Base-by-base conservation (phyloP, 2,888 invertebrate genomes). In the Exocentrus adspersus region DNA sequence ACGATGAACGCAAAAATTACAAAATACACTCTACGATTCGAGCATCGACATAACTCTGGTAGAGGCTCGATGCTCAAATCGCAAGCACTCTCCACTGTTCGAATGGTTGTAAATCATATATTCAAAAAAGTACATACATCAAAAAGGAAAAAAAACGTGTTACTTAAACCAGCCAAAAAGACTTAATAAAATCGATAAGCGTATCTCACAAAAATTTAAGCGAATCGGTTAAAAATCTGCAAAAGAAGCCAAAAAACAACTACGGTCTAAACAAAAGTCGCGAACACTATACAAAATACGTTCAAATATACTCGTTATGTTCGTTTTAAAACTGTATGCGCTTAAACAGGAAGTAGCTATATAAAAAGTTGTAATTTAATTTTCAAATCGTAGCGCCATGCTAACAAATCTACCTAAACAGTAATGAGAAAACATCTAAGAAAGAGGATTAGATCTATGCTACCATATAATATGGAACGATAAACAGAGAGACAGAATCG, bases 271-370 rank as follows among this genome's bases (percentile, higher is more conserved):
- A 21, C 51, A 58, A 48, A 61, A 46, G n/a, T n/a, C 20, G 14
- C 19, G 43, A 53, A 19, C 17, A 14, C 28, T 30, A 50, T 61
- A 24, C 6, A 43, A 21, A 28, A 41, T 59, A 59, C 30, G 19
- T 32, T 32, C 30, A 45, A 64, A 58, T 64, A 61, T 61, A 61
- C n/a, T n/a, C n/a, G n/a, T 64, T 66, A 64, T 59, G 58, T 46
- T 62, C 50, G 60, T 53, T 42, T 42, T 51, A n/a, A n/a, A n/a
- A n/a, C n/a, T n/a, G n/a, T n/a, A n/a, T n/a, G n/a, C n/a, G n/a
- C 68, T 71, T 58, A 69, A 69, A 70, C 66, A 69, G 66, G 72
- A 66, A 72, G 70, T 75, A 68, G 67, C 69, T 72, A 73, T 72
- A 67, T 71, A 66, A 65, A 52, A 65, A 61, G 32, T 52, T 48